phyloP scores from a whole-genome alignment of 2,113 vertebrate species.

The Electrona antarctica region DNA sequence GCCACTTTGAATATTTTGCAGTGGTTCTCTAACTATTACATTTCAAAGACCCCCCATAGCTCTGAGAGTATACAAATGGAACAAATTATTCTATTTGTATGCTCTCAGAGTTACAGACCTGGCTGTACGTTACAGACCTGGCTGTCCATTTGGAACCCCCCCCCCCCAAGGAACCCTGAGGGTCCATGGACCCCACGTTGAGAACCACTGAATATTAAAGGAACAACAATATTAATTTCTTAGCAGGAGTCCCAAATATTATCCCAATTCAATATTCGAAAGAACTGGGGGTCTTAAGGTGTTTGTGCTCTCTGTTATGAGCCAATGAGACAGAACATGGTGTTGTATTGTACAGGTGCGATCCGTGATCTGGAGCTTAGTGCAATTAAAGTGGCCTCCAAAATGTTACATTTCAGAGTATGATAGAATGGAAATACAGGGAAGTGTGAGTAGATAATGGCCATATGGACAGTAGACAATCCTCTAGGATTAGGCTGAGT shows the following conservation, averaged over 20 bases:
- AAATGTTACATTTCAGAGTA: neutral
- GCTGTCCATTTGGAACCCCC: too few relatives aligned
- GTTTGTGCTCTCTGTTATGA: neutral
- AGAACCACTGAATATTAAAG: too few relatives aligned
- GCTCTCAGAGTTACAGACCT: too few relatives aligned
- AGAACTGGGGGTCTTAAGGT: neutral
- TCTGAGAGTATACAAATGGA: too few relatives aligned
- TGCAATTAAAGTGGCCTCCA: neutral
- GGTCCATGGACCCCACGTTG: too few relatives aligned
- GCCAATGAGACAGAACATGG: neutral
- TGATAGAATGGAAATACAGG: constrained; percentile 5
- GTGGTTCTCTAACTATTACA: neutral
- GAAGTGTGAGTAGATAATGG: constrained; percentile 53
- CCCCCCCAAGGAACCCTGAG: too few relatives aligned
- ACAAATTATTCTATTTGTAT: too few relatives aligned
- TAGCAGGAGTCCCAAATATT: neutral
- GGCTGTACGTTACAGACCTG: too few relatives aligned
- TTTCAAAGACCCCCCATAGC: neutral
- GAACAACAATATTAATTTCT: neutral
- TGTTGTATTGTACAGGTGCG: neutral
- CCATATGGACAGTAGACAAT: constrained; percentile 79
- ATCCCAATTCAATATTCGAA: neutral
- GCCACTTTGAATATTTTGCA: neutral
- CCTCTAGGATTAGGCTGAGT: constrained; percentile 76
- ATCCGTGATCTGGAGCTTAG: neutral